These are phyloP conservation scores for Neodiprion lecontei DNA, from an alignment of 1,140 invertebrate species.

Conservation along the genomic window DNA sequence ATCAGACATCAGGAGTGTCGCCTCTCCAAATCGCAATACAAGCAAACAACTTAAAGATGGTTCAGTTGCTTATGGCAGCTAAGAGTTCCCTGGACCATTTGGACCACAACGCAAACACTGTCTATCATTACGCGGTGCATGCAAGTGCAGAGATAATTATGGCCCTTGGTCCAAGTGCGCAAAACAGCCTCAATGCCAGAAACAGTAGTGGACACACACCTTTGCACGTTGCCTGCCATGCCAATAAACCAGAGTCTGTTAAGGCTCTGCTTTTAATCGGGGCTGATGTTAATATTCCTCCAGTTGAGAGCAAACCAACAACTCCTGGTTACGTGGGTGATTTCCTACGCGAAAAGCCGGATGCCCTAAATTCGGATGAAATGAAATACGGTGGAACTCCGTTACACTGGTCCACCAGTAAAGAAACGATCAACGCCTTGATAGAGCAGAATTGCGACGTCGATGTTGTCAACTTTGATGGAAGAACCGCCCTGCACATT, in stretches of 20 bases:
- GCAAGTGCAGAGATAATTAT: constrained; percentile 81
- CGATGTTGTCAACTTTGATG: constrained; percentile 82
- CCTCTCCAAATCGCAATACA: constrained; percentile 85
- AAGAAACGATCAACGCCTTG: constrained; percentile 80
- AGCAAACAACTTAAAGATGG: constrained; percentile 75
- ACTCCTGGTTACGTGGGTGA: constrained; percentile 70
- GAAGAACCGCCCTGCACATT: constrained; percentile 84
- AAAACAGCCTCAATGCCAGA: constrained; percentile 72
- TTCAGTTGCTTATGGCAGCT: constrained; percentile 74
- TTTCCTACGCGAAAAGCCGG: constrained; percentile 71
- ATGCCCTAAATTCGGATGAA: constrained; percentile 77
- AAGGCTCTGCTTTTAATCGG: constrained; percentile 82
- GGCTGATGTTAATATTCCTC: constrained; percentile 83
- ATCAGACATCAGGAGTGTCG: constrained; percentile 72
- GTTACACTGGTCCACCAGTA: constrained; percentile 87
- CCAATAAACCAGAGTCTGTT: constrained; percentile 86
- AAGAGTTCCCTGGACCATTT: constrained; percentile 74
- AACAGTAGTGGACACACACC: constrained; percentile 86
- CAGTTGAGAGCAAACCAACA: constrained; percentile 49
- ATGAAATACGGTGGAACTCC: constrained; percentile 92
- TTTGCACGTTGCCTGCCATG: constrained; percentile 83
- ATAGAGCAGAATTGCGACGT: constrained; percentile 85
- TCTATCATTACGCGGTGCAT: constrained; percentile 84
- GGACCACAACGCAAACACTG: constrained; percentile 79
- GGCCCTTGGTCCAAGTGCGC: constrained; percentile 61